Base-by-base conservation (phyloP, 2,888 invertebrate genomes). In the Tenthredo scrophulariae region DNA sequence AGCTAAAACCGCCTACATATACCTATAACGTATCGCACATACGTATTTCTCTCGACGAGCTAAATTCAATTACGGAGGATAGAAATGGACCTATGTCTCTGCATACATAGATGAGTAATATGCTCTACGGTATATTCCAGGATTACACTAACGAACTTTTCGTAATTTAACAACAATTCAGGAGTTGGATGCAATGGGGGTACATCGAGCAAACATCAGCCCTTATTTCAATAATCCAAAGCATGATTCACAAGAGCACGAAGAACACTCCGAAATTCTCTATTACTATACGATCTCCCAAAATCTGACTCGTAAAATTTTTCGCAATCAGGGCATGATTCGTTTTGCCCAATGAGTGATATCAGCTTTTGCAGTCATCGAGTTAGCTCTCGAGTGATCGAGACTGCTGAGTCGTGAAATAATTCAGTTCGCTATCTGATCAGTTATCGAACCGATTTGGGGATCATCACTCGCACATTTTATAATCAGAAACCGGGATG, bases 11-110 rank as follows among this genome's bases (percentile, higher is more conserved):
- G 5, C 5, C 40, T 7, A 50, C 10, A 29, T 29, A 33, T 75
- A 50, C n/a, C n/a, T n/a, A n/a, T n/a, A 29, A 29, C 18, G 9
- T 18, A 37, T 37, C 26, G 50, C 15, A 29, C 18, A 9, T 33
- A 77, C 15, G 50, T 77, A 33, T 77, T 26, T 29, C 50, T 54
- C 37, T 9, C 33, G 29, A 46, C 26, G 29, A 46, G 18, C 29
- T 77, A 54, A 54, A 77, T 54, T 77, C 77, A 54, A 54, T 77
- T 77, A 50, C 67, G 33, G 33, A 50, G 29, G 54, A 54, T 33
- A 54, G 18, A 77, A 33, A 74, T 26, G 40, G 43, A 26, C 6
- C 37, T 37, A 43, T 74, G 43, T 43, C 43, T 74, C 74, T 43
- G 13, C 13, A 62, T 26, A 26, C 26, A 62, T 13, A 62, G 22